These are phyloP conservation scores for Cherax quadricarinatus DNA, from an alignment of 1,140 invertebrate species.

Conservation along the genomic window DNA sequence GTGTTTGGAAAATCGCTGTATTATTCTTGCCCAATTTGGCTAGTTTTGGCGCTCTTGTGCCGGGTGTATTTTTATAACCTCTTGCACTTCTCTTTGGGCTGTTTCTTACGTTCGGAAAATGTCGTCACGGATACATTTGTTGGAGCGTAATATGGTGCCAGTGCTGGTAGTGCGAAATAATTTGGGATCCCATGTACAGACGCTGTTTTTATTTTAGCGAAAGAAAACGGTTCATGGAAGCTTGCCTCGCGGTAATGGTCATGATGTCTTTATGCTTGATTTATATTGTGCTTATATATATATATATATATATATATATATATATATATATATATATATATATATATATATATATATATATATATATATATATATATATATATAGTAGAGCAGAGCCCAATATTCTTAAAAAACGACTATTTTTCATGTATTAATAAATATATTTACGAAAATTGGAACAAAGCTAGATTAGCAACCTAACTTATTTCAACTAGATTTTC, in stretches of 20 bases:
- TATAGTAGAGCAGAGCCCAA: no score
- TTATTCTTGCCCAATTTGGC: slow-evolving; percentile 40
- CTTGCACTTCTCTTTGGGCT: neutral
- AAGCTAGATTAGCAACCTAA: no score
- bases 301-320: no score
- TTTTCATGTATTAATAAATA: no score
- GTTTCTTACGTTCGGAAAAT: neutral
- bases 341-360: no score
- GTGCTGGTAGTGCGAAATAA: neutral
- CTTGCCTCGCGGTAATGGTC: neutral
- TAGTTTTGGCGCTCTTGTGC: slow-evolving; percentile 16
- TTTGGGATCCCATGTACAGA: neutral
- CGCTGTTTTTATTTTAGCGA: neutral
- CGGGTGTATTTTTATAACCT: neutral
- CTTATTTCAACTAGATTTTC: no score
- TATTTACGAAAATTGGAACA: no score
- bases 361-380: no score
- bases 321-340: no score
- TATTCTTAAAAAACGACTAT: no score
- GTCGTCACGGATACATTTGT: neutral
- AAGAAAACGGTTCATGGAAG: neutral
- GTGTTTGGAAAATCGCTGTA: slow-evolving; percentile 42
- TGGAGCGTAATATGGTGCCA: neutral
- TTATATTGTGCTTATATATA: no score
- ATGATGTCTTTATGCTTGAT: neutral